Conservation (phyloP, 2,113 vertebrate species). For the Verasper variegatus region DNA sequence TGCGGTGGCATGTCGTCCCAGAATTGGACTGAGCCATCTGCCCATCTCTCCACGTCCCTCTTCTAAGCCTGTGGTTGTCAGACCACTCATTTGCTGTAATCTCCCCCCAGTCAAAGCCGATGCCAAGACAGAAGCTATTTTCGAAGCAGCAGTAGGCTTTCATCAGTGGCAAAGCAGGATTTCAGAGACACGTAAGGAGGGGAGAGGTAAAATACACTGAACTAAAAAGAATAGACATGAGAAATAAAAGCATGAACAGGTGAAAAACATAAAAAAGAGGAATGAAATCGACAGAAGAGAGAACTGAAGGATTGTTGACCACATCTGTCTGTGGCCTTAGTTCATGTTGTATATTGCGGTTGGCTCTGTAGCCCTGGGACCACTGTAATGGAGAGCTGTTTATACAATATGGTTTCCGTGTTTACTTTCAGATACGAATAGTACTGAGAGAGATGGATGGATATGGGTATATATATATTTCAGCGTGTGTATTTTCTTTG, state of each 20-base stretch:
- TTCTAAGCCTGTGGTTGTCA: conserved; percentile 67
- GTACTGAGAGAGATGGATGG: conserved; percentile 13
- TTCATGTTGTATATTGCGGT: conserved; percentile 19
- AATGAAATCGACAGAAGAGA: not conserved
- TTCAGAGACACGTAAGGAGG: conserved; percentile 38
- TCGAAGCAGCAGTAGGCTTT: conserved; percentile 57
- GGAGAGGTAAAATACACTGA: not conserved
- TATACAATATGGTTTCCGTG: conserved; percentile 48
- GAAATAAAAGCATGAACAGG: conserved; percentile 11
- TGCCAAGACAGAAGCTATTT: conserved; percentile 75
- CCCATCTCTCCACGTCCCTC: conserved; percentile 62
- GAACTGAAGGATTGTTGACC: not conserved
- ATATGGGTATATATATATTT: conserved; percentile 15
- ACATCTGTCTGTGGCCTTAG: conserved; percentile 9
- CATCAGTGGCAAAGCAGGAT: conserved; percentile 39
- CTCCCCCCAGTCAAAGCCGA: conserved; percentile 38
- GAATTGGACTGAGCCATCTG: conserved; percentile 67
- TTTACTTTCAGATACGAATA: conserved; percentile 42
- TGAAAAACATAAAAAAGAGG: not conserved
- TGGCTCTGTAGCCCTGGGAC: conserved; percentile 25
- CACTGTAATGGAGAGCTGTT: conserved; percentile 27
- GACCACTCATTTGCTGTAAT: conserved; percentile 76
- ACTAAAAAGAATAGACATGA: conserved; percentile 8
- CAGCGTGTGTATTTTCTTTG: conserved; percentile 33
- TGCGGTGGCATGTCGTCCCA: conserved; percentile 55